Evolutionary conservation across 2,888 invertebrate genomes (phyloP).

Genomic region (Villa cingulata): DNA sequence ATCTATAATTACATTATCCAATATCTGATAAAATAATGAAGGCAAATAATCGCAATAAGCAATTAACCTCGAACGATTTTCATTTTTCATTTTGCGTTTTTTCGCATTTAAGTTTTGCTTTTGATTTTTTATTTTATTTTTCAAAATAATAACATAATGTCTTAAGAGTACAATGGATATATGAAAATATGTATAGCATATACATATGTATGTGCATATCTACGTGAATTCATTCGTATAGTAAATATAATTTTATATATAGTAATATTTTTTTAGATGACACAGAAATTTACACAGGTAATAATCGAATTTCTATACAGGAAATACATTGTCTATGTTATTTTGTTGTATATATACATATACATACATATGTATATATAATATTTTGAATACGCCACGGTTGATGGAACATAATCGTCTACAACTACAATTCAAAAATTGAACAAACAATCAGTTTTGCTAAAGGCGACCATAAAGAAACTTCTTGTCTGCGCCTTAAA

Average conservation of each 20-base stretch:
- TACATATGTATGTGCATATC: not conserved
- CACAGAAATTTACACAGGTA: slow-evolving; percentile 1
- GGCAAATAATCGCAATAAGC: slow-evolving; percentile 2
- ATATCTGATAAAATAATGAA: not conserved
- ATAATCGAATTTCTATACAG: slow-evolving; percentile 6
- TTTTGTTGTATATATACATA: not conserved
- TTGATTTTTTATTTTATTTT: too few species aligned
- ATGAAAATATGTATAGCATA: slow-evolving; percentile 1
- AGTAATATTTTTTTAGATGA: too few species aligned
- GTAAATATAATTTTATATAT: too few species aligned
- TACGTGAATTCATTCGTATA: too few species aligned
- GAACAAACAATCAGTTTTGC: slow-evolving; percentile 21
- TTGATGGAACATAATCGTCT: slow-evolving; percentile 12
- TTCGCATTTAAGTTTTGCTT: not conserved
- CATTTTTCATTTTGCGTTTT: not conserved
- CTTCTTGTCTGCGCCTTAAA: slow-evolving; percentile 9
- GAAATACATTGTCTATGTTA: slow-evolving; percentile 9
- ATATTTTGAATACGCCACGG: slow-evolving; percentile 14
- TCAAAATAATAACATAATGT: not conserved
- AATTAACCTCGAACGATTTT: slow-evolving; percentile 5
- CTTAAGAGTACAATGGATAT: slow-evolving; percentile 1
- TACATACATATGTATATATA: too few species aligned
- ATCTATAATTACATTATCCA: too few species aligned
- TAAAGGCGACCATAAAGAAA: slow-evolving; percentile 18
- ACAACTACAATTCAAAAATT: slow-evolving; percentile 16